Conservation (phyloP, 2,888 invertebrate genomes). For the Chrysotoxum bicinctum region DNA sequence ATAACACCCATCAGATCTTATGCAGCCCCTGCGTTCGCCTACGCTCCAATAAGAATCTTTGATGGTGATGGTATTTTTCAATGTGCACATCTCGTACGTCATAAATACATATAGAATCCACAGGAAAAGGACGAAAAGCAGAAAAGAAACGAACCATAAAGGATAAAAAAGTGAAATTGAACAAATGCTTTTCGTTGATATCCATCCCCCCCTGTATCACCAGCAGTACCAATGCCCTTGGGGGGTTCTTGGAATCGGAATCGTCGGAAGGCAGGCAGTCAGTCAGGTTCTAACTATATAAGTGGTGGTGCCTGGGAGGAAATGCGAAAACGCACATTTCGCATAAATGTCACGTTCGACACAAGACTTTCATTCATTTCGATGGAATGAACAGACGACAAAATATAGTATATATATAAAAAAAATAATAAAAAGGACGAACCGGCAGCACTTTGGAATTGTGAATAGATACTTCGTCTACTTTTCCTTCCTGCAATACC, state of each 20-base stretch:
- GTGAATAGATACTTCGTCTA: conserved; percentile 55
- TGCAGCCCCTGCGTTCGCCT: background rate
- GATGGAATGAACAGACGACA: conserved; percentile 58
- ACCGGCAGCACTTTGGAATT: conserved; percentile 64
- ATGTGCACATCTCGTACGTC: conserved; percentile 39
- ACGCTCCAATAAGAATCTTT: background rate
- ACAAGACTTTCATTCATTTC: conserved; percentile 74
- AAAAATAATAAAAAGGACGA: conserved; percentile 22
- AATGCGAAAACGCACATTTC: conserved; percentile 75
- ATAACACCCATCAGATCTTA: conserved; percentile 2
- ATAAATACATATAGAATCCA: conserved; percentile 38
- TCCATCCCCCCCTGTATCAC: background rate
- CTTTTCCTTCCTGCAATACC: conserved; percentile 36
- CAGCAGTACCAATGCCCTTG: background rate
- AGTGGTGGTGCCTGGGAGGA: conserved; percentile 23
- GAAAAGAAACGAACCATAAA: conserved; percentile 69
- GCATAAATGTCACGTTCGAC: conserved; percentile 81
- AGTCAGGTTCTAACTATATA: conserved; percentile 10
- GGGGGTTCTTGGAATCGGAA: background rate
- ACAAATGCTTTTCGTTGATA: conserved; percentile 71
- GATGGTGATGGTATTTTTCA: conserved; percentile 41
- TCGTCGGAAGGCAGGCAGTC: background rate
- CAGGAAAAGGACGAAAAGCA: conserved; percentile 19
- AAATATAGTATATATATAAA: background rate
- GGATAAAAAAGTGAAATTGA: conserved; percentile 71